Evolutionary conservation across 2,797 vertebrate genomes (phyloP).

Genomic region (Acrossocheilus fasciatus): DNA sequence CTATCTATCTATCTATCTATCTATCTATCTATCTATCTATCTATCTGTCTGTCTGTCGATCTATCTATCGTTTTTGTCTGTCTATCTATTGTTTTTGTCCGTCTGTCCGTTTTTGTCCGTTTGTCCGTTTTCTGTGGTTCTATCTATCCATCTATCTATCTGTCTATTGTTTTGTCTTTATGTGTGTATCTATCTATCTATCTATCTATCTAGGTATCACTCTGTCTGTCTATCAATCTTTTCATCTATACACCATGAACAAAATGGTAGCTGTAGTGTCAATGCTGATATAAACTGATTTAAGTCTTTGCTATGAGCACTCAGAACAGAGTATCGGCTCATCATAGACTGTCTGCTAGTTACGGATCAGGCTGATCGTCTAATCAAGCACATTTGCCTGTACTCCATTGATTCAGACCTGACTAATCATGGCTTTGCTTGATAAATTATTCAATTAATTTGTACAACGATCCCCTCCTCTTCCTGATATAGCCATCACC

Average conservation of each 20-base stretch:
- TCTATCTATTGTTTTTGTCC: too few relatives aligned
- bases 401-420: constrained; percentile 48
- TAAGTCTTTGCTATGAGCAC: constrained; percentile 25
- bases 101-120: too few relatives aligned
- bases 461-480: constrained; percentile 48
- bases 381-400: constrained; percentile 49
- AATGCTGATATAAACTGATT: constrained; percentile 31
- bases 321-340: constrained; percentile 1
- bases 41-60: too few relatives aligned
- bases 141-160: not conserved
- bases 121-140: too few relatives aligned
- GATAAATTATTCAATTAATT: constrained; percentile 69
- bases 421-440: constrained; percentile 59
- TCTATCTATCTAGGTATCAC: not conserved
- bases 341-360: constrained; percentile 35
- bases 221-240: not conserved
- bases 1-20: not conserved
- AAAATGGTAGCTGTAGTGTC: not conserved
- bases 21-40: too few relatives aligned
- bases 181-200: not conserved
- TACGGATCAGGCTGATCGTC: constrained; percentile 4
- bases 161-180: too few relatives aligned
- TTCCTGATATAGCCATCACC: constrained; percentile 55
- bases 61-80: too few relatives aligned
- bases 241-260: not conserved